Evolutionary conservation across 2,888 invertebrate genomes (phyloP), one percentile per base, ranked within the genome.

Genomic region (Drosophila stalkeri): DNA sequence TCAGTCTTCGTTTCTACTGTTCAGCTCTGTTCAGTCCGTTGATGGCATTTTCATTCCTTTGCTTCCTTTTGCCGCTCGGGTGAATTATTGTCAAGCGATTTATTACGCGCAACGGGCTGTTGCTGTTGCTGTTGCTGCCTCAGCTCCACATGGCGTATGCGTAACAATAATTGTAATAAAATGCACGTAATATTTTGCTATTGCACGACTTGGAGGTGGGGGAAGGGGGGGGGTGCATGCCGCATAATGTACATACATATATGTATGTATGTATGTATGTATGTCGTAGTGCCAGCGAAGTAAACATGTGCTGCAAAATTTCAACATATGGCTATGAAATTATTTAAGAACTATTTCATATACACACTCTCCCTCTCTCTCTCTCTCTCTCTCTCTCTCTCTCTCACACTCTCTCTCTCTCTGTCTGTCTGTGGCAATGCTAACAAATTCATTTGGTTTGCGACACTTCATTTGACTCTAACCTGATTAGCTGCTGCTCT

Each of bases 61-160:
- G 47, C 54, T 37, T 43, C 46, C 27, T 39, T 51, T 51, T 51
- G 51, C 64, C 52, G 61, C 63, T 54, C 60, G 57, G 65, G 54
- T 85, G 86, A 85, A 86, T 90, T 85, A 90, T 85, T 86, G 89
- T 82, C 86, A 75, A 77, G 81, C 89, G 72, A 85, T 85, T 85
- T 90, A 85, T 85, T 72, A 86, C 73, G 74, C 77, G 73, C 70
- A 73, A 81, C 84, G 78, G 66, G 64, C 56, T 56, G 56, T 37
- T 57, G 80, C 56, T 20, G 57, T 39, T 41, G 39, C 46, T 46
- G 64, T 14, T n/a, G 12, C n/a, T 54, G 71, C 57, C 46, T 37
- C 37, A 43, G 81, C 59, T 60, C 70, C 90, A 85, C 90, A 86
- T 80, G 90, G 86, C 89, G 85, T 85, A 90, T 85, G 90, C 86